Percentiles rank a stretch among this genome's conserved stretches.
Conservation (phyloP, 2,113 vertebrate species). For the Thymallus thymallus region DNA sequence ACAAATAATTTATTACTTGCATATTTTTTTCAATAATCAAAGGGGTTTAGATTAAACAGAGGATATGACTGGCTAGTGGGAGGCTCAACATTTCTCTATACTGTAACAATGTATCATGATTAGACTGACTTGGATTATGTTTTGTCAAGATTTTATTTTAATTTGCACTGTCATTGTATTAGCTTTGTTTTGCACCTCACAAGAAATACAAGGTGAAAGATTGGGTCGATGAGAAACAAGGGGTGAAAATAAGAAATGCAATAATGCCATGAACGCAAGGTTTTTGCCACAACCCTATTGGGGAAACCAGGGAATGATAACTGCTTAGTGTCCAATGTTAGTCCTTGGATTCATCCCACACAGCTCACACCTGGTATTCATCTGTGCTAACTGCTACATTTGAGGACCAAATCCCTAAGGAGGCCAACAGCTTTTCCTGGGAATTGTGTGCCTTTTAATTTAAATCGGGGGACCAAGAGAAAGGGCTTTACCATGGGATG, state of each 20-base stretch:
- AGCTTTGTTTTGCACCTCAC: slow-evolving; percentile 70
- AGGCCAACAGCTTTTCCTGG: neutral
- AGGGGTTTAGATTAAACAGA: slow-evolving; percentile 5
- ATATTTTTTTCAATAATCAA: slow-evolving; percentile 30
- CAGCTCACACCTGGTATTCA: neutral
- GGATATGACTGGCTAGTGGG: slow-evolving; percentile 26
- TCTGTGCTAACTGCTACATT: slow-evolving; percentile 29
- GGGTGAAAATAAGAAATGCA: slow-evolving; percentile 31
- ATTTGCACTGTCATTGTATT: slow-evolving; percentile 69
- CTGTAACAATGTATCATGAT: slow-evolving; percentile 32
- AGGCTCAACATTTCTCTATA: slow-evolving; percentile 7
- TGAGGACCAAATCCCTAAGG: slow-evolving; percentile 8
- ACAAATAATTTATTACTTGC: slow-evolving; percentile 38
- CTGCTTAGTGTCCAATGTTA: neutral
- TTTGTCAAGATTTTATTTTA: slow-evolving; percentile 48
- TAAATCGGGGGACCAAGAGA: slow-evolving; percentile 16
- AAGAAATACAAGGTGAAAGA: slow-evolving; percentile 11
- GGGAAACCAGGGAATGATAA: slow-evolving; percentile 16
- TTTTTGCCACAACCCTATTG: slow-evolving; percentile 38
- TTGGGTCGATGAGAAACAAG: neutral
- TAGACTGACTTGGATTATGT: slow-evolving; percentile 7
- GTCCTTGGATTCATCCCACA: slow-evolving; percentile 12
- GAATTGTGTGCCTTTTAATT: slow-evolving; percentile 7
- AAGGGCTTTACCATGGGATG: slow-evolving; percentile 11
- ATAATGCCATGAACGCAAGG: slow-evolving; percentile 34